Conservation (phyloP, 2,797 vertebrate species). For the Cossypha heuglini region DNA sequence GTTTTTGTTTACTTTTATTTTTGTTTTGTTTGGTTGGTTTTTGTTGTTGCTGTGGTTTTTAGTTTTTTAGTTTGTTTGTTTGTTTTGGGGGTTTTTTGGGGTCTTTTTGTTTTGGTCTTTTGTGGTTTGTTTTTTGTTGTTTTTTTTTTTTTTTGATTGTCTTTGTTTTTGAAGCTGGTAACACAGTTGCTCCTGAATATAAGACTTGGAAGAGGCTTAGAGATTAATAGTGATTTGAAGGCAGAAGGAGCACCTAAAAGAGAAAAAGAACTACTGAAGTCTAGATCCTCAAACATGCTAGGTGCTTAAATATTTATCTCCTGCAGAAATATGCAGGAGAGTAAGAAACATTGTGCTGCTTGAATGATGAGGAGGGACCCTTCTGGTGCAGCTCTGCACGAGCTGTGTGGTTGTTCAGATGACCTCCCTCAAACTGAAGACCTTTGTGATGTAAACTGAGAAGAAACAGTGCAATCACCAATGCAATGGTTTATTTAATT, state of each 20-base stretch:
- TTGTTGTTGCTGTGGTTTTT: background rate
- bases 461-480: background rate
- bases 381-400: background rate
- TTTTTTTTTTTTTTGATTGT: too few species aligned
- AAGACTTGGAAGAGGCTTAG: background rate
- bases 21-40: background rate
- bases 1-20: background rate
- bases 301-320: background rate
- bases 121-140: too few species aligned
- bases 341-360: background rate
- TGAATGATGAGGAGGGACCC: background rate
- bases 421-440: background rate
- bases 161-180: background rate
- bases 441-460: background rate
- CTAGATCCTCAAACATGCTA: background rate
- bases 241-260: background rate
- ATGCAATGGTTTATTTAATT: background rate
- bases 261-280: background rate
- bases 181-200: background rate
- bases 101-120: background rate
- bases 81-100: too few species aligned
- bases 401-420: background rate
- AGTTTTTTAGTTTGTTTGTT: background rate
- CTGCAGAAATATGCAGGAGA: background rate
- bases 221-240: background rate